Evolutionary conservation across 2,888 invertebrate species (phyloP).

Genomic region (Pharmacophagus antenor): DNA sequence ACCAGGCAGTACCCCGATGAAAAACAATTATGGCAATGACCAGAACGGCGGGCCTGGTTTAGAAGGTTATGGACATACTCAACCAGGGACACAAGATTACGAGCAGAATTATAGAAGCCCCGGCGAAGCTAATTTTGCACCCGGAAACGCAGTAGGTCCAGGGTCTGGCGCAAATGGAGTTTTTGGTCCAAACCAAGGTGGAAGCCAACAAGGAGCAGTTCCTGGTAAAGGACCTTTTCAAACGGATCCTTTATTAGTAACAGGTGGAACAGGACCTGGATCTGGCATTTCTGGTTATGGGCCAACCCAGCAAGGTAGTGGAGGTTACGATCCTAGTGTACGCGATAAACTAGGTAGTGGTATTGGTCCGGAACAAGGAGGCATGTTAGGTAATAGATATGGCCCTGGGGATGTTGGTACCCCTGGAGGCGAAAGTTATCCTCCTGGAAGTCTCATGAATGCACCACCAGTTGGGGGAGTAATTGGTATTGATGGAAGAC

Average conservation of each 20-base stretch:
- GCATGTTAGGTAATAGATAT: slow-evolving; percentile 5
- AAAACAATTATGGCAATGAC: background rate
- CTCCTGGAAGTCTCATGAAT: slow-evolving; percentile 18
- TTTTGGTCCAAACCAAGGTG: slow-evolving; percentile 33
- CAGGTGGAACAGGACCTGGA: slow-evolving; percentile 8
- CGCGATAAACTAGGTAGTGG: background rate
- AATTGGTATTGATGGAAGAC: background rate
- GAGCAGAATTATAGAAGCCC: slow-evolving; percentile 8
- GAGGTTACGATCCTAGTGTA: slow-evolving; percentile 28
- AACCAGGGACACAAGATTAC: background rate
- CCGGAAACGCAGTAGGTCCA: slow-evolving; percentile 10
- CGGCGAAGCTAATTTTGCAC: slow-evolving; percentile 3
- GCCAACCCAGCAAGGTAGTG: slow-evolving; percentile 27
- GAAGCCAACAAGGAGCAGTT: slow-evolving; percentile 36
- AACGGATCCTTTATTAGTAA: background rate
- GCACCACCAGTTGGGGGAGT: background rate
- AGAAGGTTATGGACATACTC: slow-evolving; percentile 17
- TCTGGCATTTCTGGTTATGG: slow-evolving; percentile 8
- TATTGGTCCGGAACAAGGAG: slow-evolving; percentile 7
- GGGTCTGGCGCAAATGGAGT: slow-evolving; percentile 6
- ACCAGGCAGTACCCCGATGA: background rate
- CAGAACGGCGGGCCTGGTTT: slow-evolving; percentile 15
- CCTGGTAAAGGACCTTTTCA: slow-evolving; percentile 12
- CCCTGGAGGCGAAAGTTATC: slow-evolving; percentile 12
- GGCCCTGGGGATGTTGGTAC: slow-evolving; percentile 17